Evolutionary conservation across 2,113 vertebrate species (phyloP).

Genomic region (Pluvianellus socialis): DNA sequence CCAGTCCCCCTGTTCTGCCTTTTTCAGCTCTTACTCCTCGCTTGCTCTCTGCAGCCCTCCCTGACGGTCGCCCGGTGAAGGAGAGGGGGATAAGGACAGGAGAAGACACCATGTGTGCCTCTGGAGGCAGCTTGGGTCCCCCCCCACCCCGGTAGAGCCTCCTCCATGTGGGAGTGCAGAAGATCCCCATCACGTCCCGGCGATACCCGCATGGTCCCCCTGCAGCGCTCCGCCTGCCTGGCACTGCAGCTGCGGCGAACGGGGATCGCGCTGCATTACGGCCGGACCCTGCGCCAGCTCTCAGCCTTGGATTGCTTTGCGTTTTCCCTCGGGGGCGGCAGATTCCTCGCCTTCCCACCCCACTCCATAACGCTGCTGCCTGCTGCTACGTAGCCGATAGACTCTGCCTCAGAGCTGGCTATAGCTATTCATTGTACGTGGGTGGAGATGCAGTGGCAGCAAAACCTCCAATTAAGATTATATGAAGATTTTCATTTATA

Average conservation of each 20-base stretch:
- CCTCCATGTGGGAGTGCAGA: accelerated
- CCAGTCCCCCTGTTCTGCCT: neutral
- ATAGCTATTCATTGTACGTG: neutral
- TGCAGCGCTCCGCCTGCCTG: neutral
- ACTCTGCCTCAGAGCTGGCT: neutral
- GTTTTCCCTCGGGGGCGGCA: neutral
- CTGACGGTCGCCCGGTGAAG: neutral
- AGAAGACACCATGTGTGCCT: neutral
- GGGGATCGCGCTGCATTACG: neutral
- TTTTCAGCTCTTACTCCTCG: neutral
- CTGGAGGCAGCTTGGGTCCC: neutral
- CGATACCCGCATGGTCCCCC: accelerated
- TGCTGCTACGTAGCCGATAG: neutral
- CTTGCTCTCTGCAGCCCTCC: neutral
- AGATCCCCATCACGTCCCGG: neutral
- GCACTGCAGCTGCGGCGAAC: neutral
- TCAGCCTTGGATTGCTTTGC: neutral
- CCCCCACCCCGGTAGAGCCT: neutral
- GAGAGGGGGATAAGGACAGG: neutral
- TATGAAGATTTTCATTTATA: constrained; percentile 49
- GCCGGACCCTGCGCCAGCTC: neutral
- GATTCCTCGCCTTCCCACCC: neutral
- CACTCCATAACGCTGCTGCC: neutral
- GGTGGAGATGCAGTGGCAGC: constrained; percentile 11
- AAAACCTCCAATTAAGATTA: constrained; percentile 59